Evolutionary conservation across 2,113 vertebrate genomes (phyloP), one percentile per base, ranked within the genome.

Genomic region (Corythoichthys intestinalis): DNA sequence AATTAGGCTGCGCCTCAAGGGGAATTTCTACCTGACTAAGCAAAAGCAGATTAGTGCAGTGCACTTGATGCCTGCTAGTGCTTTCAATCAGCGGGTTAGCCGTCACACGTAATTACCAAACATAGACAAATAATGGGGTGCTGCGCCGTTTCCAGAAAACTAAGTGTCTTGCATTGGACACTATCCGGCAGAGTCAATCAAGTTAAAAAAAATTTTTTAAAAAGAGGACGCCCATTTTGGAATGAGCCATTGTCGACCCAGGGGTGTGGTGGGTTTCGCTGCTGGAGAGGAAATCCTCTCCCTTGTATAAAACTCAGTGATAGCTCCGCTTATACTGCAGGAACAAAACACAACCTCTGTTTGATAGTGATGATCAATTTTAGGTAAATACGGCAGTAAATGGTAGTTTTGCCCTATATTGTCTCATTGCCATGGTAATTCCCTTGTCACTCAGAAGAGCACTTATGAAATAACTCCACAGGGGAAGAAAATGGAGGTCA

Each of bases 211-310:
- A 1, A 62, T 34, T 52, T 59, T 34, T 0, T 34, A 57, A 63
- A 56, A 56, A 56, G 9, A 4, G 20, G 49, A 66, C 34, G 70
- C 62, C 17, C 39, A 38, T 49, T 66, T 57, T 69, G 72, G 82
- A 77, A 44, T 5, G 60, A 44, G 39, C 17, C 11, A 46, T 20
- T 46, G 60, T 62, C 10, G 1, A 20, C 4, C 49, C 1, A 3
- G 57, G 73, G 65, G 77, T 15, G 65, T 66, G 81, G 75, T 34
- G 71, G 48, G 7, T 74, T 49, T 66, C 60, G 76, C 67, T 64
- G 17, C 65, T 81, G 70, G 64, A 73, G 46, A 87, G 89, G 89
- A 90, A 81, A 86, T 88, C 90, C 89, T 90, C 83, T 57, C 68
- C 68, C 76, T 65, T 81, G 82, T 77, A 65, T 52, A 74, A 74